Percentiles rank a stretch among this genome's conserved stretches.
phyloP scores from a whole-genome alignment of 92 coral and sea anemone species.

The Umimayanthus chanpuru region DNA sequence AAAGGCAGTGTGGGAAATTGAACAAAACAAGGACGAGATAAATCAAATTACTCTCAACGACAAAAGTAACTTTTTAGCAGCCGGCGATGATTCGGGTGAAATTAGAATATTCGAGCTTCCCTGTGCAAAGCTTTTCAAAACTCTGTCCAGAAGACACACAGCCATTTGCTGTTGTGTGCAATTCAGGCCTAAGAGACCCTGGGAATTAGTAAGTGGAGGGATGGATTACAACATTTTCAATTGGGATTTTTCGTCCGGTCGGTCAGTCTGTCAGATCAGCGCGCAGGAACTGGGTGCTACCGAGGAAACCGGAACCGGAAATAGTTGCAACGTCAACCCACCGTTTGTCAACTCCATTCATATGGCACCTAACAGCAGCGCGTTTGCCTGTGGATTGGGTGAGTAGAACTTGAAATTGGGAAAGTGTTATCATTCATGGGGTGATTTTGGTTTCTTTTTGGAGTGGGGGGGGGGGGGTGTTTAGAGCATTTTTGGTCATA shows the following conservation, averaged over 20 bases:
- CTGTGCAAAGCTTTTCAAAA: conserved; percentile 71
- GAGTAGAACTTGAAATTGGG: neutral
- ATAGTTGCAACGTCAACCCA: conserved; percentile 74
- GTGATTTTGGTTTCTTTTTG: neutral
- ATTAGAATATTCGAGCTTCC: conserved; percentile 80
- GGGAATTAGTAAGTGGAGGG: conserved; percentile 91
- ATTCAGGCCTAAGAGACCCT: conserved; percentile 85
- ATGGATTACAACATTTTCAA: conserved; percentile 79
- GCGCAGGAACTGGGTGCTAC: conserved; percentile 61
- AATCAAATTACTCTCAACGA: conserved; percentile 79
- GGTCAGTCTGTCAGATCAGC: conserved; percentile 64
- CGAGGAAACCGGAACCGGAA: conserved; percentile 31
- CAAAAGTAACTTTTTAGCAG: conserved; percentile 78
- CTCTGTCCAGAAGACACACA: conserved; percentile 71
- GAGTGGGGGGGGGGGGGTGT: neutral
- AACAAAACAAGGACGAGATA: conserved; percentile 84
- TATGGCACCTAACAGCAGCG: conserved; percentile 69
- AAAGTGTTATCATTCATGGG: too few relatives aligned
- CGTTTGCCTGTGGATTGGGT: conserved; percentile 93
- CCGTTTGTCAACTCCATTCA: conserved; percentile 94
- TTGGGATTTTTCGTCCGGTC: conserved; percentile 95
- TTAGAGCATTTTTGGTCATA: too few relatives aligned
- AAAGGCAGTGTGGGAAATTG: conserved; percentile 63
- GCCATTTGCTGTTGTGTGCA: conserved; percentile 90
- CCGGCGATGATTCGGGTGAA: conserved; percentile 90